These are phyloP conservation scores for Bombylius discolor DNA, from an alignment of 2,888 invertebrate genomes.

Conservation along the genomic window DNA sequence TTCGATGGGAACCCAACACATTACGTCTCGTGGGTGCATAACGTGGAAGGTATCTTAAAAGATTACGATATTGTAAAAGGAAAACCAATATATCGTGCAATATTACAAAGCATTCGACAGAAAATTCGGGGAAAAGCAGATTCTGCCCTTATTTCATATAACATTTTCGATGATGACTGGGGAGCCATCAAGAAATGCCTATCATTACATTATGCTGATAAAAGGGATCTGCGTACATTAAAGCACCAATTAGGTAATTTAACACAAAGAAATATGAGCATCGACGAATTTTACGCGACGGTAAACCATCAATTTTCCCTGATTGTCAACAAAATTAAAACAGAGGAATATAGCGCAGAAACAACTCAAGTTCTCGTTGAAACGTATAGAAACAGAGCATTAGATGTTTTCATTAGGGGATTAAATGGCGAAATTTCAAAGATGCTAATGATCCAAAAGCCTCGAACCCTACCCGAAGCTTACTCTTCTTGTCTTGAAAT, in stretches of 20 bases:
- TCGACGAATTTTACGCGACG: constrained; percentile 7
- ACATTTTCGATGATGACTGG: neutral
- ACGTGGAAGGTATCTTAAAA: neutral
- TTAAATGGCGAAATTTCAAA: constrained; percentile 1
- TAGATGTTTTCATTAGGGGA: constrained; percentile 2
- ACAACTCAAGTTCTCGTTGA: constrained; percentile 8
- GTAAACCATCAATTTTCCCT: constrained; percentile 14
- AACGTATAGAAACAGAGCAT: neutral
- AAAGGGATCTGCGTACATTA: neutral
- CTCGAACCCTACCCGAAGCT: constrained; percentile 9
- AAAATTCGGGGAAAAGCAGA: neutral
- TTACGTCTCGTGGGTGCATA: neutral
- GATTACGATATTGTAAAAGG: neutral
- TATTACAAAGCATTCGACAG: neutral
- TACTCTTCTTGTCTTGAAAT: constrained; percentile 9
- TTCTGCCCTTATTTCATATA: no score
- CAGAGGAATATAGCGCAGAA: constrained; percentile 10
- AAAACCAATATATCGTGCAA: neutral
- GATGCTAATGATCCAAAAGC: constrained; percentile 11
- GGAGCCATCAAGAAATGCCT: neutral
- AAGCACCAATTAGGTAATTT: neutral
- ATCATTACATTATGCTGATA: neutral
- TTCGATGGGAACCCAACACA: neutral
- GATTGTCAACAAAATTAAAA: constrained; percentile 15
- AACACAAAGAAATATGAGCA: neutral